Conservation (phyloP, 2,113 vertebrate genomes). For the Pterocles burchelli region DNA sequence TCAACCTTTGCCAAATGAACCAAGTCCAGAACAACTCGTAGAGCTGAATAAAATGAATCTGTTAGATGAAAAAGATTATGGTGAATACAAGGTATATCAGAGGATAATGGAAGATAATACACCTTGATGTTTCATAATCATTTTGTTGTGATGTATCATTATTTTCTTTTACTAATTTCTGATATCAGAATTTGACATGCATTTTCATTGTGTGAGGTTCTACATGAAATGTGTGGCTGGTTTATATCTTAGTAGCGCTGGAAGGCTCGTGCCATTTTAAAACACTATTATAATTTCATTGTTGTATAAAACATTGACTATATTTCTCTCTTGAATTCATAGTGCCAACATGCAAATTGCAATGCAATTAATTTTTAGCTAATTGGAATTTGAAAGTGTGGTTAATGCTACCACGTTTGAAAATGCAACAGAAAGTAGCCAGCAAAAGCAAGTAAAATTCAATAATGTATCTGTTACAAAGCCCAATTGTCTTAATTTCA, state of each 20-base stretch:
- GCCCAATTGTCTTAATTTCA: not conserved
- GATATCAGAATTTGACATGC: not conserved
- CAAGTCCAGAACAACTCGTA: constrained; percentile 60
- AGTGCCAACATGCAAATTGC: not conserved
- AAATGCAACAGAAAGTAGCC: not conserved
- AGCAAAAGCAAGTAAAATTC: not conserved
- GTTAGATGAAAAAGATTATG: constrained; percentile 88
- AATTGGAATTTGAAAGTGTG: not conserved
- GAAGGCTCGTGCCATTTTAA: not conserved
- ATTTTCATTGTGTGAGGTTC: not conserved
- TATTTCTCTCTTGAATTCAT: not conserved
- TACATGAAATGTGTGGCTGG: not conserved
- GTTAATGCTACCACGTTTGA: not conserved
- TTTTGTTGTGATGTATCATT: constrained; percentile 17
- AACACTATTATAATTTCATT: not conserved
- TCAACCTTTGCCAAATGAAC: constrained; percentile 30
- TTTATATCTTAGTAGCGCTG: not conserved
- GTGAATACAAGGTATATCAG: constrained; percentile 86
- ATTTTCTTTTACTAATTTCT: not conserved
- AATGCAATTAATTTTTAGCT: not conserved
- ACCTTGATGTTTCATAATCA: constrained; percentile 15
- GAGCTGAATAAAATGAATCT: constrained; percentile 83
- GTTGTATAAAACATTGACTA: not conserved
- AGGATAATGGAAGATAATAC: constrained; percentile 35
- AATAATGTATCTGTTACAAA: not conserved